These are phyloP conservation scores for Merops nubicus DNA, from an alignment of 2,113 vertebrate species.

Conservation along the genomic window DNA sequence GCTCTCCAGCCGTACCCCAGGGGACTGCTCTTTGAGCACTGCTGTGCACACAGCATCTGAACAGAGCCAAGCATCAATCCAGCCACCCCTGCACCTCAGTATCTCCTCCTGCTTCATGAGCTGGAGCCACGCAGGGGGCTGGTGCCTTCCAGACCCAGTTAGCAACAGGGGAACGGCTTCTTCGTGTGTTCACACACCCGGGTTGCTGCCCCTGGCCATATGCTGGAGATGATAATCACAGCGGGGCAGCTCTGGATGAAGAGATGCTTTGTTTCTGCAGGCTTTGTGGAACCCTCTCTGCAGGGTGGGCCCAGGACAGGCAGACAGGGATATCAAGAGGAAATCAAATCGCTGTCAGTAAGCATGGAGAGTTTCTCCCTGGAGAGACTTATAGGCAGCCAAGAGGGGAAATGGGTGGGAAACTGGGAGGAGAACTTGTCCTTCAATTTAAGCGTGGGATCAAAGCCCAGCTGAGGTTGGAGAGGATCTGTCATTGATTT, in stretches of 20 bases:
- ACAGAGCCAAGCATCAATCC: not conserved
- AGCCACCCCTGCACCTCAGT: not conserved
- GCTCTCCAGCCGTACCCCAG: not conserved
- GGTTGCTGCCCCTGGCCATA: not conserved
- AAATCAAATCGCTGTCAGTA: not conserved
- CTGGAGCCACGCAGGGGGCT: not conserved
- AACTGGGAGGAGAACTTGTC: not conserved
- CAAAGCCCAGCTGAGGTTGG: not conserved
- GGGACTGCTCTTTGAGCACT: not conserved
- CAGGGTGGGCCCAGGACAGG: not conserved
- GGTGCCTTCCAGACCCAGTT: not conserved
- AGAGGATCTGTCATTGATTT: not conserved
- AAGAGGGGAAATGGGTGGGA: not conserved
- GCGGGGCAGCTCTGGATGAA: not conserved
- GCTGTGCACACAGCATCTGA: not conserved
- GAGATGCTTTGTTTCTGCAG: not conserved
- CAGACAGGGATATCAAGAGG: not conserved
- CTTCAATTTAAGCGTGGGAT: not conserved
- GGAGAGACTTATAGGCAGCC: not conserved
- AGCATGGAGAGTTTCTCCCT: not conserved
- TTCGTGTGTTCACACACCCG: not conserved
- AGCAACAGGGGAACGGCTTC: not conserved
- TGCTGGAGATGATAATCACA: not conserved
- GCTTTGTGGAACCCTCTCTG: not conserved
- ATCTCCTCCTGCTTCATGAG: accelerated